Percentiles rank a stretch among this genome's conserved stretches.
phyloP scores from a whole-genome alignment of 2,888 invertebrate genomes.

The Plagodis pulveraria region DNA sequence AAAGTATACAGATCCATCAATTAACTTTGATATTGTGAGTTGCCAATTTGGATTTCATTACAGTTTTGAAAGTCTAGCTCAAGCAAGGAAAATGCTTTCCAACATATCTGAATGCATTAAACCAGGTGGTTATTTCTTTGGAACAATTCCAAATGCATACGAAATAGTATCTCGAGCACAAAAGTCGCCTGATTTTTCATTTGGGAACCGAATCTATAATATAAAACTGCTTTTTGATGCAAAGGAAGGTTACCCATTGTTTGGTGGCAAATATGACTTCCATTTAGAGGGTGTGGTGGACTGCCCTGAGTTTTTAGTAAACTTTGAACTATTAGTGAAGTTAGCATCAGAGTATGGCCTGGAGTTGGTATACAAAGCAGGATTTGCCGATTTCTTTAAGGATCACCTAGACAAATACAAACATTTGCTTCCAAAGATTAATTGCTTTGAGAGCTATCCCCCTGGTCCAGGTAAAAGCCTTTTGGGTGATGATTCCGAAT shows the following conservation, averaged over 20 bases:
- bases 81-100: constrained; percentile 95
- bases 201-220: constrained; percentile 92
- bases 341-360: constrained; percentile 89
- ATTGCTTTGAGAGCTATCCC: constrained; percentile 93
- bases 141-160: constrained; percentile 97
- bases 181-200: constrained; percentile 83
- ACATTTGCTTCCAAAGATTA: constrained; percentile 90
- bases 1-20: constrained; percentile 90
- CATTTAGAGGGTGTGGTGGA: constrained; percentile 98
- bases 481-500: constrained; percentile 87
- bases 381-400: constrained; percentile 92
- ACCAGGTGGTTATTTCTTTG: constrained; percentile 97
- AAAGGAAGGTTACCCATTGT: constrained; percentile 89
- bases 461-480: constrained; percentile 82
- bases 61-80: constrained; percentile 94
- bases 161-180: constrained; percentile 92
- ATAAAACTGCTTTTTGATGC: constrained; percentile 89
- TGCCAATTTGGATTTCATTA: constrained; percentile 99
- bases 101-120: constrained; percentile 96
- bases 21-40: constrained; percentile 94
- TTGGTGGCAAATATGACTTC: constrained; percentile 98
- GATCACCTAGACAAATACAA: constrained; percentile 78
- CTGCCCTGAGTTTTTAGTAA: constrained; percentile 99
- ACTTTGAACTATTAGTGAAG: constrained; percentile 93
- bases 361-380: constrained; percentile 87